These are phyloP conservation scores for Ricordea florida DNA, from an alignment of 92 coral and sea anemone genomes.

Conservation along the genomic window DNA sequence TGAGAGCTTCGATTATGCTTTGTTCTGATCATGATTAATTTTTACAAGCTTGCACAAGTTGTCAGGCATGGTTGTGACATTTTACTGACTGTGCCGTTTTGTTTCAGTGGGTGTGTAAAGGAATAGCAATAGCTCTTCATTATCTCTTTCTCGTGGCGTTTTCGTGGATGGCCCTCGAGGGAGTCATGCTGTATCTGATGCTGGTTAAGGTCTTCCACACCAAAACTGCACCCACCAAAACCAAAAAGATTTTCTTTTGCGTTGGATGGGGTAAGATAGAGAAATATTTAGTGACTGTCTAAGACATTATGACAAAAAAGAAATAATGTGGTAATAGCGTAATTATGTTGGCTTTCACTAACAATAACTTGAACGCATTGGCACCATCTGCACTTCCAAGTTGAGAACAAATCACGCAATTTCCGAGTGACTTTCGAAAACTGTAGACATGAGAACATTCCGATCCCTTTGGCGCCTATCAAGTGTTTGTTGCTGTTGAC, in stretches of 20 bases:
- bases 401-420: no score
- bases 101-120: constrained; percentile 76
- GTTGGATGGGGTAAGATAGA: constrained; percentile 87
- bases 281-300: not conserved
- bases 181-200: constrained; percentile 90
- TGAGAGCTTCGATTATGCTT: no score
- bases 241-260: constrained; percentile 72
- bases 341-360: not conserved
- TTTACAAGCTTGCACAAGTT: no score
- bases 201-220: constrained; percentile 93
- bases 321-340: not conserved
- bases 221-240: constrained; percentile 79
- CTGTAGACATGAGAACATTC: no score
- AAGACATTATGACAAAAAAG: not conserved
- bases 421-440: no score
- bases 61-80: no score
- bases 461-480: no score
- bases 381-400: no score
- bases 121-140: constrained; percentile 82
- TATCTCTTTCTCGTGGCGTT: constrained; percentile 90
- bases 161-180: constrained; percentile 98
- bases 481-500: no score
- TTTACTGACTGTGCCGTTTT: not conserved
- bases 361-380: not conserved
- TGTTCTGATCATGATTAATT: no score